Conservation (phyloP, 2,888 invertebrate genomes). For the Pyrgus malvae region DNA sequence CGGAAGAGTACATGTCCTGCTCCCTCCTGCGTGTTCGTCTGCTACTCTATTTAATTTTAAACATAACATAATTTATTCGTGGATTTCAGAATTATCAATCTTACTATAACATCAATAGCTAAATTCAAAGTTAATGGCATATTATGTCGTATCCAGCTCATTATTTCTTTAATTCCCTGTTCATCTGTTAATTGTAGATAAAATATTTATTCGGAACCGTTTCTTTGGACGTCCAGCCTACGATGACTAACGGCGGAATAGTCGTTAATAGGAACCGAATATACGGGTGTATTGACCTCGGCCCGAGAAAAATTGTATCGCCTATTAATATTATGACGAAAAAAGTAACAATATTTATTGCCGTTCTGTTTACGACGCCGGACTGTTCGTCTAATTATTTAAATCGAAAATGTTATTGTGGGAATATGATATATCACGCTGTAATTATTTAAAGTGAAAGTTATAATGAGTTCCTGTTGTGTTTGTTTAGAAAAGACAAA, state of each 20-base stretch:
- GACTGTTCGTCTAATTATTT: slow-evolving; percentile 21
- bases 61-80: too few relatives aligned
- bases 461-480: too few relatives aligned
- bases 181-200: slow-evolving; percentile 31
- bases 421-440: too few relatives aligned
- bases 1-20: too few relatives aligned
- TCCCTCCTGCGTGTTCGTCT: too few relatives aligned
- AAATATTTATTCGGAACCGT: slow-evolving; percentile 31
- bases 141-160: neutral
- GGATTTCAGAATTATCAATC: too few relatives aligned
- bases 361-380: slow-evolving; percentile 13
- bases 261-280: slow-evolving; percentile 46
- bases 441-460: too few relatives aligned
- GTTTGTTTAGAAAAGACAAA: too few relatives aligned
- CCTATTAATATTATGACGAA: slow-evolving; percentile 23
- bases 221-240: slow-evolving; percentile 34
- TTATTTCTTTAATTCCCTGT: slow-evolving; percentile 7
- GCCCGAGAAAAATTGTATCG: slow-evolving; percentile 28
- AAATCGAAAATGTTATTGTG: too few relatives aligned
- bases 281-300: slow-evolving; percentile 45
- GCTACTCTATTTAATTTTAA: too few relatives aligned
- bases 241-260: slow-evolving; percentile 47
- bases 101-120: too few relatives aligned
- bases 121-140: too few relatives aligned
- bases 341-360: slow-evolving; percentile 19